A percentile compares a stretch with the other conserved stretches of the same genome.
phyloP scores from a whole-genome alignment of 2,113 vertebrate genomes.

The Crotalus horridus region DNA sequence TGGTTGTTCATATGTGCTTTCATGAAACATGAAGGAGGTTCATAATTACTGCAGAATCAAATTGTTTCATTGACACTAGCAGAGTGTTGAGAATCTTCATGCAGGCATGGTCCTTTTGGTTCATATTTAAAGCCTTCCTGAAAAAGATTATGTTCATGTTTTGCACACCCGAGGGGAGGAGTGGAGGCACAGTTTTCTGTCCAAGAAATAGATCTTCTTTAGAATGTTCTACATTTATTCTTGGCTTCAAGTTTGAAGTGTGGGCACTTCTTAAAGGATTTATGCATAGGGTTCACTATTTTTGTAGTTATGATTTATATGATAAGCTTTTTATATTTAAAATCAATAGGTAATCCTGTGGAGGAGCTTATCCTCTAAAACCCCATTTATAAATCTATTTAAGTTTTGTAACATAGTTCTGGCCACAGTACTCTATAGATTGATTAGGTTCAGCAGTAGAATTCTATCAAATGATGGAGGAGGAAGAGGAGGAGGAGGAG shows the following conservation, averaged over 20 bases:
- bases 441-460: conserved; percentile 96
- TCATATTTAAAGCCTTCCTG: conserved; percentile 67
- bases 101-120: conserved; percentile 34
- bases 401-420: conserved; percentile 97
- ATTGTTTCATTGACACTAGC: background rate
- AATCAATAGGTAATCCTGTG: conserved; percentile 99
- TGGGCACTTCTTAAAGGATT: conserved; percentile 94
- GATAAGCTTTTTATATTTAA: conserved; percentile 99
- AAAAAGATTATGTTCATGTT: conserved; percentile 72
- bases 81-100: conserved; percentile 41
- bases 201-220: conserved; percentile 88
- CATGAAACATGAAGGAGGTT: background rate
- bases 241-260: conserved; percentile 86
- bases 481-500: conserved; percentile 99
- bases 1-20: background rate
- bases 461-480: conserved; percentile 94
- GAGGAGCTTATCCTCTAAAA: conserved; percentile 98
- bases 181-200: conserved; percentile 78
- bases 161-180: conserved; percentile 65
- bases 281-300: conserved; percentile 96
- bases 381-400: conserved; percentile 99
- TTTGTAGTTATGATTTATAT: conserved; percentile 97
- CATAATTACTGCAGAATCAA: background rate
- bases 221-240: conserved; percentile 81
- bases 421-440: conserved; percentile 92